Evolutionary conservation across 2,113 vertebrate species (phyloP), one percentile per base, ranked within the genome.

Genomic region (Benitochromis conjunctus): DNA sequence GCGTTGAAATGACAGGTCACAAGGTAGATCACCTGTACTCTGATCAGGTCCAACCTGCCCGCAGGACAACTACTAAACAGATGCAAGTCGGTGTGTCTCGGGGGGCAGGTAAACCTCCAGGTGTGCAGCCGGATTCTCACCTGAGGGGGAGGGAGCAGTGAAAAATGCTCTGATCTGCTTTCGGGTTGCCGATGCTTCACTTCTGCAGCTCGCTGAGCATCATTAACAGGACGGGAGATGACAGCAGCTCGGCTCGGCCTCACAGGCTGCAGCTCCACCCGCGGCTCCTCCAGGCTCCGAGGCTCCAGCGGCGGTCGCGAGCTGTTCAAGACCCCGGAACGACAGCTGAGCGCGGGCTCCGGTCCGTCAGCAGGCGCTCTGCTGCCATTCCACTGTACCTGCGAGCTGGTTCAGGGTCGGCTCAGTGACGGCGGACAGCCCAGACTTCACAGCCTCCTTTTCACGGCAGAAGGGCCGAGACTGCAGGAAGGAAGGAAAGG

Each of bases 401-500:
- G 79, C 55, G 60, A 64, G 60, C 19, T 38, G 36, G 62, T 90
- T 94, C 89, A 64, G 71, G 4, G 5, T 88, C 88, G 91, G 74
- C 16, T 87, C 88, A 14, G 86, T 54, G 56, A 77, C 88, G 62
- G 83, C 34, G 66, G 51, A 13, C 87, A 5, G 88, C 86, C 1
- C 66, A 85, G 7, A 79, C 82, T 82, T 69, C 86, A 94, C 91
- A 91, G 94, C 93, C 92, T 94, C 88, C 84, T 81, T 90, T 92
- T 89, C 87, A 89, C 89, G 84, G 87, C 91, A 86, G 89, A 92
- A 94, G 91, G 92, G 92, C 92, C 91, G 91, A 91, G 90, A 77
- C 94, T 93, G 93, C 89, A 93, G 90, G 93, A 94, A 94, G 92
- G 93, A 94, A 91, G 88, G 81, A 89, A 83, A 86, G 81, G 85